Evolutionary conservation across 2,888 invertebrate species (phyloP).

Genomic region (Dugesia japonica): DNA sequence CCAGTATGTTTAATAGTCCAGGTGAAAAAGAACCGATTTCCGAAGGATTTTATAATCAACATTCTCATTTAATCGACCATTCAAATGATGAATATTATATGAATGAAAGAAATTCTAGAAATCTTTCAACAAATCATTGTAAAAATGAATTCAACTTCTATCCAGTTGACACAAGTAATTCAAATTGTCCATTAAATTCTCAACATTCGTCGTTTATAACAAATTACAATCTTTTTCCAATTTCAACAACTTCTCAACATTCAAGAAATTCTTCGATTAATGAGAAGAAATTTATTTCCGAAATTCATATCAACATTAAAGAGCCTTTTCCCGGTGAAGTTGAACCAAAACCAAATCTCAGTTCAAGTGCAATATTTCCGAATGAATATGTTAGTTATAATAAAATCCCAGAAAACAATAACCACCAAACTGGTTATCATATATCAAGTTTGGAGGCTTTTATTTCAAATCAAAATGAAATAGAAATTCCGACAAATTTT

Average conservation of each 20-base stretch:
- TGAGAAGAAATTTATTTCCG: not conserved
- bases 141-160: no score
- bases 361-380: not conserved
- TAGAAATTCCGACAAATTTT: not conserved
- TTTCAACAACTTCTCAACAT: not conserved
- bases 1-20: not conserved
- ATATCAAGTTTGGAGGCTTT: not conserved
- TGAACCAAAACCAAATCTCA: not conserved
- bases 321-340: not conserved
- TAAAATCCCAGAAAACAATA: not conserved
- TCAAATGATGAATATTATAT: not conserved
- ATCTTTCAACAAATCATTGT: no score
- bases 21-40: not conserved
- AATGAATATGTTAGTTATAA: not conserved
- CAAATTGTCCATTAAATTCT: not conserved
- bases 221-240: not conserved
- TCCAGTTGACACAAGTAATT: not conserved
- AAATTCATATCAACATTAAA: constrained; percentile 14
- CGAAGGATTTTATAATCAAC: not conserved
- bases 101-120: not conserved
- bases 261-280: not conserved
- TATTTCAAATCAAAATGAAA: not conserved
- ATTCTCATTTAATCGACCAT: not conserved
- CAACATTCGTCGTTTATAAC: not conserved
- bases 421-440: not conserved